Conservation (phyloP, 2,797 vertebrate species). For the Rhinoraja longicauda region DNA sequence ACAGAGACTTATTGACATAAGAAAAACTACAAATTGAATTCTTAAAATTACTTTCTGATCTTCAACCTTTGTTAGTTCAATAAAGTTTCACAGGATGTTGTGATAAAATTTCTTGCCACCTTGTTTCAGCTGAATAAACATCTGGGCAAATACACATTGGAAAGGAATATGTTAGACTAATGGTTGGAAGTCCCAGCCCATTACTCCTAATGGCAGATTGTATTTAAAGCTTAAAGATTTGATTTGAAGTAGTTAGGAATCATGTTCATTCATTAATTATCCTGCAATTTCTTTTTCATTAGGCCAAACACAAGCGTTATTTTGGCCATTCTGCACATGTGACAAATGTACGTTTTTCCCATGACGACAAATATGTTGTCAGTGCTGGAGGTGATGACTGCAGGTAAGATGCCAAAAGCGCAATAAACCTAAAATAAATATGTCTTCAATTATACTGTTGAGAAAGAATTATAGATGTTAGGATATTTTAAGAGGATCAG, state of each 20-base stretch:
- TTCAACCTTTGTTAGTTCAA: neutral
- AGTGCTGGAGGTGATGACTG: slow-evolving; percentile 90
- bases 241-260: neutral
- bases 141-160: neutral
- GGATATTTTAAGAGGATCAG: no score
- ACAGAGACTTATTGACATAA: neutral
- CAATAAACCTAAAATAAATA: neutral
- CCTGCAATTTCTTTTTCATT: neutral
- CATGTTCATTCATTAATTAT: neutral
- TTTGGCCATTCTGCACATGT: slow-evolving; percentile 89
- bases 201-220: neutral
- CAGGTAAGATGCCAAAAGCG: slow-evolving; percentile 63
- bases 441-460: neutral
- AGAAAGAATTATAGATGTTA: no score
- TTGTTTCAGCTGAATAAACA: neutral
- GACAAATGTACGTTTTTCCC: slow-evolving; percentile 87
- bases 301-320: slow-evolving; percentile 94
- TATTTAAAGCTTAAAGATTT: neutral
- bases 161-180: neutral
- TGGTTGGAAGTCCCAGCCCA: neutral
- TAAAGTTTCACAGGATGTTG: neutral
- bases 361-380: slow-evolving; percentile 81
- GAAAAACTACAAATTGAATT: neutral
- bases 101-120: neutral
- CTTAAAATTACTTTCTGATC: neutral